Conservation (phyloP, 2,797 vertebrate species). For the Sebastes nivosus region DNA sequence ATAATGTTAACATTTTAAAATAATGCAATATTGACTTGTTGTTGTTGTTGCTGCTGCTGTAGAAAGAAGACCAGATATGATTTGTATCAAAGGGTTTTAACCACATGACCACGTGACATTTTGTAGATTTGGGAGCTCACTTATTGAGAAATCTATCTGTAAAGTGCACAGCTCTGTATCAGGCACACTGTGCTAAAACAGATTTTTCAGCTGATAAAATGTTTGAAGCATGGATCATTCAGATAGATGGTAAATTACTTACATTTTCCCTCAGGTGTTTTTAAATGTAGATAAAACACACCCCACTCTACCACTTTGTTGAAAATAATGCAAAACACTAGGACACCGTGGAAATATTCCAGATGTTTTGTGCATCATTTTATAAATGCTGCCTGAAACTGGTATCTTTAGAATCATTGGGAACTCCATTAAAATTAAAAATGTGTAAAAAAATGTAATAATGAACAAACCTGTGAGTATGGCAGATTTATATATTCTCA, state of each 20-base stretch:
- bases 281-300: not conserved
- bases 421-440: not conserved
- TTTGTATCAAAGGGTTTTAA: constrained; percentile 1
- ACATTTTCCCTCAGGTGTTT: not conserved
- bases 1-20: not conserved
- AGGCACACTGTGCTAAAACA: not conserved
- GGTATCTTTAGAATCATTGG: not conserved
- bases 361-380: not conserved
- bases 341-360: not conserved
- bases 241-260: not conserved
- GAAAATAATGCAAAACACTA: not conserved
- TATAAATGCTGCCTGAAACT: not conserved
- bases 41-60: not conserved
- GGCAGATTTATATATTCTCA: not conserved
- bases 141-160: not conserved
- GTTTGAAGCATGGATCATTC: not conserved
- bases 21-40: not conserved
- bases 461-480: not conserved
- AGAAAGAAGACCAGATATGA: not conserved
- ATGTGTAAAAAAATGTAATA: not conserved
- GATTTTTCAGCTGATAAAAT: not conserved
- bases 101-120: not conserved
- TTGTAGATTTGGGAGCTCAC: not conserved
- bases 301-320: not conserved
- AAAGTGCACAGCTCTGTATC: not conserved